A percentile compares a stretch with the other conserved stretches of the same genome.
Evolutionary conservation across 2,797 vertebrate species (phyloP).

Genomic region (Lagocephalus sceleratus): DNA sequence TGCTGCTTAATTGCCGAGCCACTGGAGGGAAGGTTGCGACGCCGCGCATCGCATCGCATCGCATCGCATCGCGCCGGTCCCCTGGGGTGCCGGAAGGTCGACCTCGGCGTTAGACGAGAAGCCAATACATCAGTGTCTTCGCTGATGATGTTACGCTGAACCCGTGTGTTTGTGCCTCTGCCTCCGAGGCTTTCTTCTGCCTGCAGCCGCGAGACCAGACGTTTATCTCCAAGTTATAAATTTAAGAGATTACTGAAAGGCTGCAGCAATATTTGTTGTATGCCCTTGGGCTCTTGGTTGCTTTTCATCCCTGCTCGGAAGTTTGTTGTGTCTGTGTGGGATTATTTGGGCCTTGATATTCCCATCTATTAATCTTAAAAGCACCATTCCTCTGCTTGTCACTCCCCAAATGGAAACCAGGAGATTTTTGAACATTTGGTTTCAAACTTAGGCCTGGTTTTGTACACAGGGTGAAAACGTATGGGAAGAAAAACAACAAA

Average conservation of each 20-base stretch:
- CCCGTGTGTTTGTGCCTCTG: too few species aligned
- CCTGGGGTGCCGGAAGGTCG: not conserved
- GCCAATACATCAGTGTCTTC: too few species aligned
- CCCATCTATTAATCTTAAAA: too few species aligned
- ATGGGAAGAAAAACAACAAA: not conserved
- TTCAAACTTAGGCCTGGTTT: too few species aligned
- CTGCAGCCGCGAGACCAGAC: too few species aligned
- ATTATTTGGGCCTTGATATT: too few species aligned
- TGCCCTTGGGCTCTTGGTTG: not conserved
- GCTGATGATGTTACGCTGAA: too few species aligned
- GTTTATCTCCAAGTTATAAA: too few species aligned
- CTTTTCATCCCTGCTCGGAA: not conserved
- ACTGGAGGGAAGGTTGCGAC: conserved; percentile 14
- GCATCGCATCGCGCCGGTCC: too few species aligned
- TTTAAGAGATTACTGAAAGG: not conserved
- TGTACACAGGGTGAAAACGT: conserved; percentile 3
- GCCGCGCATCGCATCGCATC: conserved; percentile 7
- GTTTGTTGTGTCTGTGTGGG: not conserved
- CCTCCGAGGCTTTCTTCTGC: too few species aligned
- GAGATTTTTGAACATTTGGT: too few species aligned
- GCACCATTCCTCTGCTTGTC: not conserved
- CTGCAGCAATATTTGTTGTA: not conserved
- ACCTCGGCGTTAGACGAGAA: conserved; percentile 2
- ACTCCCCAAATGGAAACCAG: conserved; percentile 1
- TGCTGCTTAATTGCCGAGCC: conserved; percentile 39